Evolutionary conservation across 2,113 vertebrate genomes (phyloP), one percentile per base, ranked within the genome.

Genomic region (Corynorhinus townsendii): DNA sequence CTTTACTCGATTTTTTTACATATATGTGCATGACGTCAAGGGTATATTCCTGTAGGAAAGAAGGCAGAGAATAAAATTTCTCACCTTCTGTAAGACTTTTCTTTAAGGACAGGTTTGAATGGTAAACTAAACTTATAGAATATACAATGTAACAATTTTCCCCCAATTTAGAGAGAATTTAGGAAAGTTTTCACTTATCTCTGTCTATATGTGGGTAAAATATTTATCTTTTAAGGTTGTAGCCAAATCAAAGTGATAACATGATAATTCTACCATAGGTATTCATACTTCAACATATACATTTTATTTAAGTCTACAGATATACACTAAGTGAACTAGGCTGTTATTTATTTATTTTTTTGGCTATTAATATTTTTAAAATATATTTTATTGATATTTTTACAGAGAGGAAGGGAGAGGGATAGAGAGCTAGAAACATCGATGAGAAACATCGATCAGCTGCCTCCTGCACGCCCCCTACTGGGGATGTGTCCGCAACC

Each of bases 1-100:
- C 11, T 20, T 43, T 26, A 2, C 8, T 40, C 6, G 7, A 0
- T 28, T 75, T 59, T 80, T 35, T 84, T 45, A 6, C 0, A n/a
- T 19, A 16, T 59, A 6, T 38, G 2, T 49, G 3, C 24, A 40
- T n/a, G 8, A 64, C 6, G 0, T 26, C 30, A 11, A 11, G 12
- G 4, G 6, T 24, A 4, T 14, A 15, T 0, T n/a, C 12, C 3
- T 69, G 19, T 33, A 12, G 11, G 33, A 95, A 72, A 9, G 8
- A 81, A 11, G 3, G 9, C 2, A 76, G 35, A 83, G 8, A 43
- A 16, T 52, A 28, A 52, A 89, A 43, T n/a, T n/a, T 4, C 15
- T 83, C 14, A 3, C 7, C 11, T 33, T 54, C 26, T 4, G 11
- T 52, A 35, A 24, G 19, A 14, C 2, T 43, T 45, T 22, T 15